Conservation (phyloP, 2,113 vertebrate genomes). For the Cygnus atratus region DNA sequence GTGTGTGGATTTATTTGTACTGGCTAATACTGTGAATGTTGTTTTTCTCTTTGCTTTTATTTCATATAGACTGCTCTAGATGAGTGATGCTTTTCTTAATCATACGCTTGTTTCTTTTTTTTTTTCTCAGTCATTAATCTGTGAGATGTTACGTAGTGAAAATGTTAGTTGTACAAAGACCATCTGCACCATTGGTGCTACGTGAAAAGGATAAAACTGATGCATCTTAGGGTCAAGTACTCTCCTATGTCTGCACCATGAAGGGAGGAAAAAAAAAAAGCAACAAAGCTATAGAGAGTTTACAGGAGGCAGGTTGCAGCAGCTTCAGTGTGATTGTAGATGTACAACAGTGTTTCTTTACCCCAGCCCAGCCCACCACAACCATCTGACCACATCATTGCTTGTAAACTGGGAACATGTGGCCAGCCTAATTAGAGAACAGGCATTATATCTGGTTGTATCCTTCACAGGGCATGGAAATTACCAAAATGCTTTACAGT, state of each 20-base stretch:
- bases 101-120: background rate
- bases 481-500: background rate
- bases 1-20: background rate
- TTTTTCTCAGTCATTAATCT: background rate
- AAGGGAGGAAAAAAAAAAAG: background rate
- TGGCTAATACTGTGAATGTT: background rate
- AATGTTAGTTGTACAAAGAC: background rate
- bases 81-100: background rate
- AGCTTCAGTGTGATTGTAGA: background rate
- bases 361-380: background rate
- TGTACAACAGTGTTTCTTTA: background rate
- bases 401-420: background rate
- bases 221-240: background rate
- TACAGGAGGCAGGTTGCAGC: background rate
- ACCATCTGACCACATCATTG: background rate
- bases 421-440: background rate
- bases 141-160: slow-evolving; percentile 12
- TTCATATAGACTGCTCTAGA: background rate
- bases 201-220: background rate
- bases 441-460: background rate
- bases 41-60: slow-evolving; percentile 9
- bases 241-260: background rate
- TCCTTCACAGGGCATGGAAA: background rate
- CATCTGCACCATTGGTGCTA: background rate
- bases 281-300: background rate